Conservation (phyloP, 2,113 vertebrate genomes). For the Rhinolophus sinicus region DNA sequence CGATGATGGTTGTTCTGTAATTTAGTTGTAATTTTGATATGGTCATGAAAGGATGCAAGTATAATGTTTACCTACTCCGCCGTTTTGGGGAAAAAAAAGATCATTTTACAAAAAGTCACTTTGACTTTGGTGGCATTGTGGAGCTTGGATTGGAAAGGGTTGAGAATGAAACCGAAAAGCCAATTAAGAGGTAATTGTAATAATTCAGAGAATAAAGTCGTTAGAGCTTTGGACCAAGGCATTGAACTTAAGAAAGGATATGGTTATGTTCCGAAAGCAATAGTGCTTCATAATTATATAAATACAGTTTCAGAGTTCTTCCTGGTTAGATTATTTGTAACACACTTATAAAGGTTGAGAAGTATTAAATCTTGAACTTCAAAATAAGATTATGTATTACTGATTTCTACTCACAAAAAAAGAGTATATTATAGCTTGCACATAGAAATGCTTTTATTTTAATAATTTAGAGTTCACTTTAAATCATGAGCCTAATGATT, state of each 20-base stretch:
- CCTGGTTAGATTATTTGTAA: not conserved
- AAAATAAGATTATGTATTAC: not conserved
- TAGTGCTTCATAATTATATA: not conserved
- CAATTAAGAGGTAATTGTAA: not conserved
- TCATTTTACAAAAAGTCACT: not conserved
- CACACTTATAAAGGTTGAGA: slow-evolving; percentile 1
- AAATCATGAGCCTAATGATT: not conserved
- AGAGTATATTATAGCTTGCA: not conserved
- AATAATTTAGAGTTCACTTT: slow-evolving; percentile 7
- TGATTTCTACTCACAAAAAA: not conserved
- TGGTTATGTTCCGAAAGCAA: not conserved
- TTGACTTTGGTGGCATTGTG: not conserved
- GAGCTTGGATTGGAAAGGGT: not conserved
- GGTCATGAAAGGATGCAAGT: no score
- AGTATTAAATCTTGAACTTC: slow-evolving; percentile 27
- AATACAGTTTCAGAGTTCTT: not conserved
- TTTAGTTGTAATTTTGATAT: no score
- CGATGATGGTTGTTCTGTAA: no score
- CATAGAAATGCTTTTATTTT: slow-evolving; percentile 20
- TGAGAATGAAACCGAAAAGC: not conserved
- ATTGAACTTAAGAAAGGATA: not conserved
- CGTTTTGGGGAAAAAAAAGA: no score
- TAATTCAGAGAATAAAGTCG: slow-evolving; percentile 10
- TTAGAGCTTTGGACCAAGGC: not conserved
- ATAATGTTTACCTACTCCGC: no score